A percentile compares a stretch with the other conserved stretches of the same genome.
phyloP scores from a whole-genome alignment of 2,113 vertebrate genomes.

The Hemiprocne comata region DNA sequence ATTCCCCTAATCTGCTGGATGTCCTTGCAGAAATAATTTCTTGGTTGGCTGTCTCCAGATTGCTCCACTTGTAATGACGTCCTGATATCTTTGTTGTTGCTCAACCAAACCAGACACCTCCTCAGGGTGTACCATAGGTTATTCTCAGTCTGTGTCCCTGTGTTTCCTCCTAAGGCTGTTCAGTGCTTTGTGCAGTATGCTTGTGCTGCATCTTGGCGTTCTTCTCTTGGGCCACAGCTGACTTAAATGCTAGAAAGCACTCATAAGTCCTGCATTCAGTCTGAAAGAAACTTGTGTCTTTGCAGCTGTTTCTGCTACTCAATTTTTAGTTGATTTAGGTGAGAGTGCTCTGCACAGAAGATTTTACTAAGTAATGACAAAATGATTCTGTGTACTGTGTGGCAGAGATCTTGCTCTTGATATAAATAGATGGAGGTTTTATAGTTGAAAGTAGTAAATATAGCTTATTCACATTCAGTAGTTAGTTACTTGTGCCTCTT shows the following conservation, averaged over 20 bases:
- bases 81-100: background rate
- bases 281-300: background rate
- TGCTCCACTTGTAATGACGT: background rate
- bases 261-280: background rate
- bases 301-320: background rate
- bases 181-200: background rate
- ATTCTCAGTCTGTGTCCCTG: background rate
- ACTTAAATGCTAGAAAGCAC: background rate
- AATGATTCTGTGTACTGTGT: background rate
- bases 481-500: background rate
- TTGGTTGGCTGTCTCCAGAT: background rate
- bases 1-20: background rate
- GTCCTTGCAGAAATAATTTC: background rate
- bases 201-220: background rate
- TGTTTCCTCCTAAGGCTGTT: accelerated
- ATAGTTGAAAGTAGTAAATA: background rate
- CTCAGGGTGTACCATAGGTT: background rate
- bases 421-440: background rate
- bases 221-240: background rate
- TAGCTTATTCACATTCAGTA: background rate
- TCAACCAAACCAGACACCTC: background rate
- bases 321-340: background rate
- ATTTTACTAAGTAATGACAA: background rate
- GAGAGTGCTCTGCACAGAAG: background rate
- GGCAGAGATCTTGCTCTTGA: background rate